Evolutionary conservation across 2,113 vertebrate genomes (phyloP).

Genomic region (Paradoxurus hermaphroditus): DNA sequence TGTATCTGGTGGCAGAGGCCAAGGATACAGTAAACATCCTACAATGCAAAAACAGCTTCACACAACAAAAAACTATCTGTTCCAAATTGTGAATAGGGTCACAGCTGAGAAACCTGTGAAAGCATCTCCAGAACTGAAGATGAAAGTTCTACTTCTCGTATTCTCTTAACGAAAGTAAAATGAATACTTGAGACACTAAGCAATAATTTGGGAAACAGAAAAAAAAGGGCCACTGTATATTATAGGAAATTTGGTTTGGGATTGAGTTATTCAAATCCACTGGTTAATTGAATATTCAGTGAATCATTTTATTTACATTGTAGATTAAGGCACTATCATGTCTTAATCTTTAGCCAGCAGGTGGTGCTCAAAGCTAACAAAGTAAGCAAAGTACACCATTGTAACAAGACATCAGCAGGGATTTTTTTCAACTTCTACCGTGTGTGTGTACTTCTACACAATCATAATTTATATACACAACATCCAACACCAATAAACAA

Average conservation of each 20-base stretch:
- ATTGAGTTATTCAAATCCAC: not conserved
- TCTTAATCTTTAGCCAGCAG: conserved; percentile 49
- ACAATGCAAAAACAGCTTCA: not conserved
- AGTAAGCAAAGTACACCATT: conserved; percentile 6
- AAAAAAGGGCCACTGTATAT: not conserved
- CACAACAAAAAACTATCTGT: not conserved
- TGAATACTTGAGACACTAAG: not conserved
- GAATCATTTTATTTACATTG: not conserved
- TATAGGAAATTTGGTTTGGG: not conserved
- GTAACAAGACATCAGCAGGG: not conserved
- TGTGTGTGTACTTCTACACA: not conserved
- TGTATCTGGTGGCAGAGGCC: not conserved
- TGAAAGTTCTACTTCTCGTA: not conserved
- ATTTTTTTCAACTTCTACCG: not conserved
- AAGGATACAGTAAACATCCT: not conserved
- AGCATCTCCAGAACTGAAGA: not conserved
- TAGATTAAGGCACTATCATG: not conserved
- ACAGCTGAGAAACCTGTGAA: not conserved
- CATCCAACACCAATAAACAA: not conserved
- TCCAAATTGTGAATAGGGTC: not conserved
- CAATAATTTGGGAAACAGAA: not conserved
- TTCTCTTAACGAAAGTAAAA: conserved; percentile 24
- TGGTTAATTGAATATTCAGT: not conserved
- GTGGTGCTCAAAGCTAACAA: conserved; percentile 63
- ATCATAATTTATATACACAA: not conserved